Evolutionary conservation across 2,888 invertebrate species (phyloP), one percentile per base, ranked within the genome.

Genomic region (Pediacus dermestoides): DNA sequence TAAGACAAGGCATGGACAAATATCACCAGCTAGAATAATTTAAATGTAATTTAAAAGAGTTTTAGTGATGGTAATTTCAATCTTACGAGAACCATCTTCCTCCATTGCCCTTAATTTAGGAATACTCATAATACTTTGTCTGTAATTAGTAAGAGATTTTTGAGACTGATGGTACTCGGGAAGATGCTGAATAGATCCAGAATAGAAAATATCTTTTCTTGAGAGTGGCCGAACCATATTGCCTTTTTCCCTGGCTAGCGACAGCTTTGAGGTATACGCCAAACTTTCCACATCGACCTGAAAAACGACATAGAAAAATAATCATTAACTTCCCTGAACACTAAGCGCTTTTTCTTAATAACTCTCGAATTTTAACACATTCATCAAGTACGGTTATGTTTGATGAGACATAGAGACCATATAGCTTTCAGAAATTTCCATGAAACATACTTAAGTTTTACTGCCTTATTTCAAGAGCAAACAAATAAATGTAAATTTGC

Each of bases 181-280:
- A 56, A 97, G 76, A 71, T 96, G 90, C 44, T 86, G 77, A 13
- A 97, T 88, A 30, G 94, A 94, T 16, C 97, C 95, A 2, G 93
- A 92, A 71, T 96, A 96, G 75, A 97, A 96, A 61, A 96, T 95
- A 70, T 97, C 97, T 64, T 94, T 93, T 35, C 94, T 78, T 4
- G 93, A 93, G 71, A 96, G 71, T 2, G 95, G 95, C 10, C 93
- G 80, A 9, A 90, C 85, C 75, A 90, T 88, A 49, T 81, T 74
- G 30, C 77, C 73, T 47, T 74, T 75, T 55, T 78, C 78, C 15
- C 64, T 60, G 11, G 66, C 57, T 39, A 66, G 48, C 9, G 82
- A 84, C 39, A 81, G 61, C 63, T 84, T 85, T 42, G 81, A 80
- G 11, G 76, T 74, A 51, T 74, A 77, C 51, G 78, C 83, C 63